These are phyloP conservation scores for Amblyopsis rosae DNA, from an alignment of 2,113 vertebrate genomes.

Conservation along the genomic window DNA sequence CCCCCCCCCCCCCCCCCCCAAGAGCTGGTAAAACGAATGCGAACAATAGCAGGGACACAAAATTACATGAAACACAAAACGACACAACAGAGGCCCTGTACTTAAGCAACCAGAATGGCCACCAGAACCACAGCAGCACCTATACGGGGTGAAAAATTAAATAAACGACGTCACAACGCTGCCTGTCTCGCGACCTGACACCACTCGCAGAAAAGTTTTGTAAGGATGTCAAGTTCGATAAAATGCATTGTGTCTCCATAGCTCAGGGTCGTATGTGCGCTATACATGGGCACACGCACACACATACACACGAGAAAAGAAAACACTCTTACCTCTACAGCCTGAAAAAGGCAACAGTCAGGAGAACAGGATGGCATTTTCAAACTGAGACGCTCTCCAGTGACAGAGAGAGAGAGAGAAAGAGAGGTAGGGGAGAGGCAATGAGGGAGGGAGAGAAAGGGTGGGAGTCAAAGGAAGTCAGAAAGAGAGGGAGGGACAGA, in stretches of 20 bases:
- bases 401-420: conserved; percentile 64
- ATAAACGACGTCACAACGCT: conserved; percentile 52
- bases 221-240: conserved; percentile 1
- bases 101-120: conserved; percentile 26
- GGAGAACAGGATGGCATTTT: conserved; percentile 85
- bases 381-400: conserved; percentile 76
- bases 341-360: conserved; percentile 88
- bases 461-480: conserved; percentile 5
- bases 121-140: conserved; percentile 15
- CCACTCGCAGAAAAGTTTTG: conserved; percentile 5
- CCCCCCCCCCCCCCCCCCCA: too few species aligned
- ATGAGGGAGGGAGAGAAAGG: conserved; percentile 22
- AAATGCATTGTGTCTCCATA: conserved; percentile 2
- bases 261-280: background rate
- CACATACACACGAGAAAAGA: conserved; percentile 11
- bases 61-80: conserved; percentile 27
- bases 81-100: conserved; percentile 19
- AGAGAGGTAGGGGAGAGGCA: conserved; percentile 13
- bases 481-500: background rate
- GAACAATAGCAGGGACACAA: conserved; percentile 32
- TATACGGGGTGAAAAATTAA: conserved; percentile 21
- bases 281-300: conserved; percentile 1
- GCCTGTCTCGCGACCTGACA: conserved; percentile 40
- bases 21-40: conserved; percentile 34
- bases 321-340: conserved; percentile 84